Evolutionary conservation across 2,888 invertebrate genomes (phyloP).

Genomic region (Caenorhabditis sp.): DNA sequence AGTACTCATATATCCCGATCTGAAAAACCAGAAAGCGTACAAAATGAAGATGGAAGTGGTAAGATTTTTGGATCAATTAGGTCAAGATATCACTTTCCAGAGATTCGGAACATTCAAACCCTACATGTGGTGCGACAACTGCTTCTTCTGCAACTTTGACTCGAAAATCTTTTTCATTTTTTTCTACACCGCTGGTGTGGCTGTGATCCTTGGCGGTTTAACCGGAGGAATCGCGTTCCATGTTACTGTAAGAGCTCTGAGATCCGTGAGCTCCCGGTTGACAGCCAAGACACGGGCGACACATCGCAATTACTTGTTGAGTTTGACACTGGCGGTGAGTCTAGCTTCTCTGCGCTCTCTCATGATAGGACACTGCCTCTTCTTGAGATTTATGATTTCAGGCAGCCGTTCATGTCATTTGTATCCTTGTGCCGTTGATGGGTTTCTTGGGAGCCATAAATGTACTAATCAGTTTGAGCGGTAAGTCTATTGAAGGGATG

Average conservation of each 20-base stretch:
- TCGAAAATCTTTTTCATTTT: constrained; percentile 5
- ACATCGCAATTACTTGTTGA: constrained; percentile 19
- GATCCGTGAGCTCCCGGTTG: constrained; percentile 6
- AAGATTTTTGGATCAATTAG: neutral
- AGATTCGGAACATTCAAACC: constrained; percentile 33
- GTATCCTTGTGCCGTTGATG: neutral
- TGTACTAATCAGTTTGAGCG: constrained; percentile 12
- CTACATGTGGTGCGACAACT: constrained; percentile 36
- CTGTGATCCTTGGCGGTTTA: constrained; percentile 8
- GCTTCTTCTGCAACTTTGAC: constrained; percentile 33
- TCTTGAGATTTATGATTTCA: neutral
- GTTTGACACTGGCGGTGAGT: constrained; percentile 17
- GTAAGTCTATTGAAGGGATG: neutral
- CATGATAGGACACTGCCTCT: no score
- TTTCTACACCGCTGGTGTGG: constrained; percentile 6
- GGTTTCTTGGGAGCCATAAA: constrained; percentile 23
- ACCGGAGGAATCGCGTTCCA: constrained; percentile 29
- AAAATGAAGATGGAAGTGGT: constrained; percentile 32
- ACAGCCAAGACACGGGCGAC: constrained; percentile 25
- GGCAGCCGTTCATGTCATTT: constrained; percentile 24
- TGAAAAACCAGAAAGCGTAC: constrained; percentile 23
- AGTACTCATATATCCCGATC: constrained; percentile 23
- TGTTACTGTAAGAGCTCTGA: constrained; percentile 19
- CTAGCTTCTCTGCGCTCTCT: no score
- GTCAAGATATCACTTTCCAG: neutral